phyloP scores from a whole-genome alignment of 2,797 vertebrate species.

The Choloepus didactylus region DNA sequence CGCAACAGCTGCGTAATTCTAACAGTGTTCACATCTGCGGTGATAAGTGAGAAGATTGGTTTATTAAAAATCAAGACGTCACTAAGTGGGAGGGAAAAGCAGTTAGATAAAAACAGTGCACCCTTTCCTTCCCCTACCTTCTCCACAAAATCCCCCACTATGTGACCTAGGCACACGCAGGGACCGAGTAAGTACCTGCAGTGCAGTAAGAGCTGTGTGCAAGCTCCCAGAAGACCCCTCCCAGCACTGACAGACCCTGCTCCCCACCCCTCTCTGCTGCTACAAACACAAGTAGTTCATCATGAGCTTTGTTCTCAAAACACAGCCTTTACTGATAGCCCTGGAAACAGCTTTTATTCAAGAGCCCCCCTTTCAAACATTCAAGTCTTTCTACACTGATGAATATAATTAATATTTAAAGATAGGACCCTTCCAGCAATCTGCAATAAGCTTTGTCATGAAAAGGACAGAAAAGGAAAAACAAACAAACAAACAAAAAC shows the following conservation, averaged over 20 bases:
- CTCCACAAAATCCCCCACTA: not conserved
- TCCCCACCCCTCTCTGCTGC: not conserved
- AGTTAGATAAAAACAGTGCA: not conserved
- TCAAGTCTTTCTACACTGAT: not conserved
- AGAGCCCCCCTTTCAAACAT: not conserved
- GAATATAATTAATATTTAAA: not conserved
- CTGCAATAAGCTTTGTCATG: not conserved
- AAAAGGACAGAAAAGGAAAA: not conserved
- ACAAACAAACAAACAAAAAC: too few relatives aligned
- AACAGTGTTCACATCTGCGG: slow-evolving; percentile 61
- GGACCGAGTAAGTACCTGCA: not conserved
- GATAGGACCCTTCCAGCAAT: not conserved
- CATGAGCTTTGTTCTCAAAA: slow-evolving; percentile 61
- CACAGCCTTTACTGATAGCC: slow-evolving; percentile 20
- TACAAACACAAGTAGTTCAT: slow-evolving; percentile 26
- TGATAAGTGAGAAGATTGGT: slow-evolving; percentile 40
- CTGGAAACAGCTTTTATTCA: slow-evolving; percentile 30
- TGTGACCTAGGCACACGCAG: not conserved
- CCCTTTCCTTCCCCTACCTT: not conserved
- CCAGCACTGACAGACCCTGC: not conserved
- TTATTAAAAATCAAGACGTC: slow-evolving; percentile 70
- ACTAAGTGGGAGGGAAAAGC: not conserved
- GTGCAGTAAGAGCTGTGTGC: not conserved
- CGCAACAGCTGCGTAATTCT: not conserved
- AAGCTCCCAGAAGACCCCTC: slow-evolving; percentile 19